phyloP scores from a whole-genome alignment of 1,140 invertebrate genomes.

The Chlorops oryzae region DNA sequence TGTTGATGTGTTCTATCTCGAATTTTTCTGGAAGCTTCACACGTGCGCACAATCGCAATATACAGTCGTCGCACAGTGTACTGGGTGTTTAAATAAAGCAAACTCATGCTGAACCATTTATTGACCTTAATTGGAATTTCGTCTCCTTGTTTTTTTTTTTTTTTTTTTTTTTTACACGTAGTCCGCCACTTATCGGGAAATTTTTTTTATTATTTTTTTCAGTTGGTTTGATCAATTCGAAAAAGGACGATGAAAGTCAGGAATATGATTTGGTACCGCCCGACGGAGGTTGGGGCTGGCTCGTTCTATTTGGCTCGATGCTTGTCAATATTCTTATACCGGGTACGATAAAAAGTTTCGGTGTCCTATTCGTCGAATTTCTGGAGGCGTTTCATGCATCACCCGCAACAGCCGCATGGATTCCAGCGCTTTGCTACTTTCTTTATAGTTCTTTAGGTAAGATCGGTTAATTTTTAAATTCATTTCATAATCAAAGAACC shows the following conservation, averaged over 20 bases:
- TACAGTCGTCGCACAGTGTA: too few relatives aligned
- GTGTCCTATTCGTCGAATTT: slow-evolving; percentile 75
- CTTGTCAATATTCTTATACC: slow-evolving; percentile 77
- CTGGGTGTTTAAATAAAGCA: too few relatives aligned
- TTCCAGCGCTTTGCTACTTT: slow-evolving; percentile 78
- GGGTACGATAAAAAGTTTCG: slow-evolving; percentile 79
- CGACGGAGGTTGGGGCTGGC: slow-evolving; percentile 75
- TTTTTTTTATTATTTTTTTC: too few relatives aligned
- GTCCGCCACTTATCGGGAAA: too few relatives aligned
- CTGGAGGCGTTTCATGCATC: slow-evolving; percentile 66
- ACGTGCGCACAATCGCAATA: too few relatives aligned
- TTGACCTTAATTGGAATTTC: too few relatives aligned
- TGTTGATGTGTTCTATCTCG: too few relatives aligned
- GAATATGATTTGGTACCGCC: slow-evolving; percentile 55
- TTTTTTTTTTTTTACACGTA: too few relatives aligned
- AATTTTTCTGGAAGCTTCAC: too few relatives aligned
- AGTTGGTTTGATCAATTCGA: slow-evolving; percentile 34
- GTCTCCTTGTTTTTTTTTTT: too few relatives aligned
- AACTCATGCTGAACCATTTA: too few relatives aligned
- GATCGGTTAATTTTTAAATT: slow-evolving; percentile 4
- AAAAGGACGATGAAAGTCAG: slow-evolving; percentile 26
- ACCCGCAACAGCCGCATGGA: slow-evolving; percentile 69
- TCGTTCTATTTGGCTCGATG: slow-evolving; percentile 71
- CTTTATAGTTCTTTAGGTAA: slow-evolving; percentile 77
- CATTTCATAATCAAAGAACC: background rate